Evolutionary conservation across 2,113 vertebrate genomes (phyloP).

Genomic region (Gymnarchus niloticus): DNA sequence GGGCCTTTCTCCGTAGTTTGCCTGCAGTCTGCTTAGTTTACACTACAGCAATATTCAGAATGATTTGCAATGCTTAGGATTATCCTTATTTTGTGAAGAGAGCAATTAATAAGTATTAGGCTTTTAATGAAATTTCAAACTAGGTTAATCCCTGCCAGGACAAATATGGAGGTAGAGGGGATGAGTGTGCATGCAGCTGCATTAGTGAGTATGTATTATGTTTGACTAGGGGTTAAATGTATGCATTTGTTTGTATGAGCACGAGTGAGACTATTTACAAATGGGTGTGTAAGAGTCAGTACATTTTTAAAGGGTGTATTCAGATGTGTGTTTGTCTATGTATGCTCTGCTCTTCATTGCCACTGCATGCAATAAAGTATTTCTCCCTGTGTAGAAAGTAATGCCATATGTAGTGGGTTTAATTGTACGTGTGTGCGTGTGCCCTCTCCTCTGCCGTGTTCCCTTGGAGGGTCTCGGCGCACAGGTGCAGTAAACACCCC

Average conservation of each 20-base stretch:
- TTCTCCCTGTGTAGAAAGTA: neutral
- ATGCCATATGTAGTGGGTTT: neutral
- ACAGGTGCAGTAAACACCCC: neutral
- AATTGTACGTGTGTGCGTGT: neutral
- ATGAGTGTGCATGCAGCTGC: neutral
- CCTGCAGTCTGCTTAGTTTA: slow-evolving; percentile 31
- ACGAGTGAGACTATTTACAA: neutral
- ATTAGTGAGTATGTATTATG: slow-evolving; percentile 26
- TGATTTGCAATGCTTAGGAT: neutral
- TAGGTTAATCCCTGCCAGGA: slow-evolving; percentile 13
- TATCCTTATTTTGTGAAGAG: slow-evolving; percentile 9
- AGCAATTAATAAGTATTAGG: neutral
- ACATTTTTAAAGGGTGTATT: slow-evolving; percentile 2
- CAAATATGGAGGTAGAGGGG: neutral
- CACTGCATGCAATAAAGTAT: neutral
- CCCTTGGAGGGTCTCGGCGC: neutral
- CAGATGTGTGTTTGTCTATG: slow-evolving; percentile 18
- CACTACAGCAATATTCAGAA: slow-evolving; percentile 14
- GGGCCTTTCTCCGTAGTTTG: slow-evolving; percentile 33
- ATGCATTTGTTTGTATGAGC: neutral
- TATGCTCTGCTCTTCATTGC: neutral
- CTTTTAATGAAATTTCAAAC: slow-evolving; percentile 20
- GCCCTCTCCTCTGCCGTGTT: neutral
- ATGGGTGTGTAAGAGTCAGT: neutral
- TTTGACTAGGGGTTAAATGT: neutral